phyloP scores from a whole-genome alignment of 2,113 vertebrate genomes.

The Phylloscopus trochilus region DNA sequence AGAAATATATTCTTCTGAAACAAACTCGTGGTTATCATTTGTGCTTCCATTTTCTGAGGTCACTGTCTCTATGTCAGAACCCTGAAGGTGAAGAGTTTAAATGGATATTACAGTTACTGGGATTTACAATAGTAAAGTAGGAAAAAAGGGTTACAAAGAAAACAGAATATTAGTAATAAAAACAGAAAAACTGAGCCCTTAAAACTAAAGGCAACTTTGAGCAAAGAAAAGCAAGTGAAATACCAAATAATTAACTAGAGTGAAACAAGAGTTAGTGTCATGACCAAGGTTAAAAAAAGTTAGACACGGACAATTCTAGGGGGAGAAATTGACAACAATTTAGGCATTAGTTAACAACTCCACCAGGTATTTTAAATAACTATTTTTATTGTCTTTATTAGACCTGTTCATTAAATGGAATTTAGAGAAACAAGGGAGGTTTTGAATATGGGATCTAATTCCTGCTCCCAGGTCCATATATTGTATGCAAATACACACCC shows the following conservation, averaged over 20 bases:
- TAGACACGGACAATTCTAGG: background rate
- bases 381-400: background rate
- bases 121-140: background rate
- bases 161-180: background rate
- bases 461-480: background rate
- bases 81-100: constrained; percentile 69
- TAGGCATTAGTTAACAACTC: background rate
- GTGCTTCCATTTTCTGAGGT: constrained; percentile 73
- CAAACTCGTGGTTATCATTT: constrained; percentile 47
- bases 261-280: background rate
- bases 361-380: background rate
- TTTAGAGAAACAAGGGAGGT: background rate
- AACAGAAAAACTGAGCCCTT: background rate
- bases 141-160: background rate
- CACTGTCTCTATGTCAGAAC: constrained; percentile 88
- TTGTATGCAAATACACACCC: background rate
- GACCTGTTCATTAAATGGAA: background rate
- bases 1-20: constrained; percentile 47
- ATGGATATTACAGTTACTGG: background rate
- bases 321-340: background rate
- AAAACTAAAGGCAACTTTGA: background rate
- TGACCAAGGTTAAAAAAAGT: background rate
- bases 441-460: background rate
- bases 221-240: background rate
- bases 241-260: background rate